Base-by-base conservation (phyloP, 1,140 invertebrate species). In the Temnothorax longispinosus region DNA sequence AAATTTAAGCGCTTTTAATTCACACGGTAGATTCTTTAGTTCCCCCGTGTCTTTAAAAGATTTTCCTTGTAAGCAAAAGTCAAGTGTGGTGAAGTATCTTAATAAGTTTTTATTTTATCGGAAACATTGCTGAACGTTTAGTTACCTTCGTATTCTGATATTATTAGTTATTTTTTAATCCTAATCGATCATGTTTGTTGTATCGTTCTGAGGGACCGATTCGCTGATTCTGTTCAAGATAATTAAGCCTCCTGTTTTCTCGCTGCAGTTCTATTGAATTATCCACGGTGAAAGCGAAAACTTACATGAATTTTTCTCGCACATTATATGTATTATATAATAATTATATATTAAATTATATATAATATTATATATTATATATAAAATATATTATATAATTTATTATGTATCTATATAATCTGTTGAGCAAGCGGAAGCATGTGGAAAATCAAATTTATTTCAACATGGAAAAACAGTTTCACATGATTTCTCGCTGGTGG, bases 141-240 rank as follows among this genome's bases (percentile, higher is more conserved):
- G 3, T 58, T 58, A 72, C 27, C 13, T 56, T 1, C 3, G 6
- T 27, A 72, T 72, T 32, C 18, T 52, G 41, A 77, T 38, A 38
- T 60, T 74, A 50, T 60, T 72, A 47, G 5, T 21, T 56, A 35
- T 13, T 52, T 80, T 60, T 60, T 69, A 81, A 81, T 81, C 38
- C 13, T 44, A 35, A 41, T 75, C 18, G 44, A 84, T 50, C 11
- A 35, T 60, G 35, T 50, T n/a, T 21, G 44, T 60, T 27, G 27
- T 60, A 50, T 27, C 52, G 27, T 35, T 35, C 88, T 89, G 87
- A 75, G 38, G 67, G 81, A 91, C 50, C 75, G 80, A 82, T 91
- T 84, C 47, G 60, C 64, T 85, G 60, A 87, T 81, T 78, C 76
- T 87, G 54, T 60, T 85, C 77, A 87, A 87, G 78, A 82, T 65